A percentile compares a stretch with the other conserved stretches of the same genome.
Conservation (phyloP, 2,113 vertebrate species). For the Oryctolagus cuniculus region mOryCun1.1 NC_091433.1:165659001-165659500, state of each 20-base stretch:
- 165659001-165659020: too few relatives aligned
- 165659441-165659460: neutral
- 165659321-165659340: neutral
- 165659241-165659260: neutral
- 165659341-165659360: neutral
- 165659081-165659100: too few relatives aligned
- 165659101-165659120: neutral
- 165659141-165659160: neutral
- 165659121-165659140: neutral
- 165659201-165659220: neutral
- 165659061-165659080: too few relatives aligned
- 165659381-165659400: neutral
- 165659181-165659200: slow-evolving; percentile 51
- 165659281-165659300: neutral
- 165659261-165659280: neutral
- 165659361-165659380: neutral
- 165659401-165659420: slow-evolving; percentile 13
- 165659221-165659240: neutral
- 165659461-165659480: neutral
- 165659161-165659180: slow-evolving; percentile 6
- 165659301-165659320: slow-evolving; percentile 16
- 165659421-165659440: neutral
- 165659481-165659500: slow-evolving; percentile 6
- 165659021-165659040: too few relatives aligned
- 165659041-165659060: too few relatives aligned